Evolutionary conservation across 2,797 vertebrate genomes (phyloP), one percentile per base, ranked within the genome.

Genomic region (Nyctalus aviator): DNA sequence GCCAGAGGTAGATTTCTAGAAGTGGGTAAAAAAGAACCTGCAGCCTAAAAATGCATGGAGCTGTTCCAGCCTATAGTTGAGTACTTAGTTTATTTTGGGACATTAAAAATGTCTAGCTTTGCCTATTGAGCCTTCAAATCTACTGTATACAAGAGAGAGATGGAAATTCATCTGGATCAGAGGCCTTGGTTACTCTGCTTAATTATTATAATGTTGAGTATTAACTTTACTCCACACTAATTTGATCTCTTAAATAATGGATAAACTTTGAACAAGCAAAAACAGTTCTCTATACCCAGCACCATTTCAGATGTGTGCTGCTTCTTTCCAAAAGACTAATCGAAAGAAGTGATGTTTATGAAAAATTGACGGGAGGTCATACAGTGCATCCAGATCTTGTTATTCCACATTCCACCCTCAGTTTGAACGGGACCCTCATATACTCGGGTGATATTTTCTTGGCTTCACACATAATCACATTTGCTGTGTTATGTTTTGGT

Each of bases 251-350:
- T 27, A 71, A 81, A 23, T 25, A 72, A 30, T 85, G 13, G 12
- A 41, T 85, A 44, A 41, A 68, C 59, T 92, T 92, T 81, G 48
- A 84, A 71, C 48, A 81, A 73, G 69, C 10, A 91, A 84, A 86
- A 87, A 23, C 9, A 66, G 15, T 23, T 83, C 27, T 93, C 30
- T 71, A 64, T 12, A 48, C 30, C 48, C 84, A 77, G 35, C 92
- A 30, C 27, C 59, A 68, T 88, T 92, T 92, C 32, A 85, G 79
- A 55, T 88, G 57, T 84, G 62, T 92, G 75, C 53, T 83, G 13
- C 25, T 15, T 41, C 79, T 84, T 96, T 96, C 81, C 94, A 87
- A 84, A 90, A 84, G 32, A 73, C 35, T 83, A 94, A 78, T 46
- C 50, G 68, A 83, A 57, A 83, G 30, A 84, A 88, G 71, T 79